Evolutionary conservation across 2,888 invertebrate genomes (phyloP).

Genomic region (Amphipoea lucens): DNA sequence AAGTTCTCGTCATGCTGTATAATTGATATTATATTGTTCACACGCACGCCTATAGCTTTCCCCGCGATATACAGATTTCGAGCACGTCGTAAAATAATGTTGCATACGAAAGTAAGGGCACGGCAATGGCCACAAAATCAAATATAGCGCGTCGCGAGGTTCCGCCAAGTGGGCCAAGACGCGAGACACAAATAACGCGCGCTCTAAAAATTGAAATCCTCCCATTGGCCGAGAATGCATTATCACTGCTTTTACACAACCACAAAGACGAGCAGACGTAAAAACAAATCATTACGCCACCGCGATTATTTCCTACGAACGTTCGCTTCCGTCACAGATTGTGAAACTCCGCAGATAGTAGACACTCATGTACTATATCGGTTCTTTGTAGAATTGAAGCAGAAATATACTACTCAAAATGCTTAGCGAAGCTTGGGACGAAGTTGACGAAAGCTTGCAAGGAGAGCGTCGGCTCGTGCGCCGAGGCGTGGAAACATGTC

Average conservation of each 20-base stretch:
- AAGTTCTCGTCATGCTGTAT: constrained; percentile 68
- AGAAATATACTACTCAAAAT: constrained; percentile 97
- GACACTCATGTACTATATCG: constrained; percentile 43
- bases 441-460: constrained; percentile 96
- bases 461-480: constrained; percentile 94
- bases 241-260: constrained; percentile 72
- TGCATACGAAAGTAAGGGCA: constrained; percentile 74
- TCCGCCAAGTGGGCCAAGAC: constrained; percentile 83
- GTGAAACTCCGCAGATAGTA: constrained; percentile 46
- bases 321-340: constrained; percentile 65
- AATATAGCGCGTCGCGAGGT: constrained; percentile 82
- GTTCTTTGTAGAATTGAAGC: constrained; percentile 94
- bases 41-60: constrained; percentile 68
- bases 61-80: constrained; percentile 62
- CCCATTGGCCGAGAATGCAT: constrained; percentile 73
- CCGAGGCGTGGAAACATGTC: constrained; percentile 97
- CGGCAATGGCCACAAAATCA: constrained; percentile 82
- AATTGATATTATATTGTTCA: constrained; percentile 72
- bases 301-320: constrained; percentile 67
- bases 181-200: constrained; percentile 76
- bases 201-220: constrained; percentile 72
- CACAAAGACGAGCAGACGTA: constrained; percentile 65
- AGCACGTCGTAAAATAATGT: constrained; percentile 57
- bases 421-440: constrained; percentile 95
- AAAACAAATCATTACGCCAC: constrained; percentile 71